Percentiles rank a stretch among this genome's conserved stretches.
Conservation (phyloP, 2,888 invertebrate genomes). For the Drosophila phalerata region DNA sequence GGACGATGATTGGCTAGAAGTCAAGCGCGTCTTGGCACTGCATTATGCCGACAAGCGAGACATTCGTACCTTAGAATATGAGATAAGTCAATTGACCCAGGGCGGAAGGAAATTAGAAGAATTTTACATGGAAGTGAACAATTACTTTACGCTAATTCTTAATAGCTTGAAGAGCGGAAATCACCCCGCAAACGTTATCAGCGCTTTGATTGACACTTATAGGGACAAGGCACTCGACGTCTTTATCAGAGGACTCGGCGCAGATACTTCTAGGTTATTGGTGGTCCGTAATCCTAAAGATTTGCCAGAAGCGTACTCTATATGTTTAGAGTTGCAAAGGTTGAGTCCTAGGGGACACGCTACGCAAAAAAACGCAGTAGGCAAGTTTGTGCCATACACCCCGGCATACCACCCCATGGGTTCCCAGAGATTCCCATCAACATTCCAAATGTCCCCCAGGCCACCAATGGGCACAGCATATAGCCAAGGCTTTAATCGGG, state of each 20-base stretch:
- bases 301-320: conserved; percentile 21
- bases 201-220: conserved; percentile 7
- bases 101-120: background rate
- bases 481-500: too few relatives aligned
- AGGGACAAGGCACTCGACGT: too few relatives aligned
- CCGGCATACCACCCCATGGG: background rate
- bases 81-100: conserved; percentile 7
- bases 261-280: too few relatives aligned
- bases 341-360: background rate
- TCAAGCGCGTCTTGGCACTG: conserved; percentile 5
- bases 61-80: conserved; percentile 15
- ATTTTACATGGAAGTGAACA: conserved; percentile 13
- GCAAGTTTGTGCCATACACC: background rate
- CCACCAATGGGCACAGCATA: background rate
- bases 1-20: conserved; percentile 20
- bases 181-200: background rate
- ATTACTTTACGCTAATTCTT: conserved; percentile 16
- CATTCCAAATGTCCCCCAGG: background rate
- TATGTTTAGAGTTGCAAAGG: conserved; percentile 18
- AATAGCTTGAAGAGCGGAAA: conserved; percentile 2
- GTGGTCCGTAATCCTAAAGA: too few relatives aligned
- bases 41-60: conserved; percentile 28
- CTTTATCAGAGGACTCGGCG: too few relatives aligned
- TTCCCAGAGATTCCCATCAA: background rate
- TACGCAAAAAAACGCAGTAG: background rate